Evolutionary conservation across 2,797 vertebrate species (phyloP), one percentile per base, ranked within the genome.

Genomic region (Chaunax sp.): DNA sequence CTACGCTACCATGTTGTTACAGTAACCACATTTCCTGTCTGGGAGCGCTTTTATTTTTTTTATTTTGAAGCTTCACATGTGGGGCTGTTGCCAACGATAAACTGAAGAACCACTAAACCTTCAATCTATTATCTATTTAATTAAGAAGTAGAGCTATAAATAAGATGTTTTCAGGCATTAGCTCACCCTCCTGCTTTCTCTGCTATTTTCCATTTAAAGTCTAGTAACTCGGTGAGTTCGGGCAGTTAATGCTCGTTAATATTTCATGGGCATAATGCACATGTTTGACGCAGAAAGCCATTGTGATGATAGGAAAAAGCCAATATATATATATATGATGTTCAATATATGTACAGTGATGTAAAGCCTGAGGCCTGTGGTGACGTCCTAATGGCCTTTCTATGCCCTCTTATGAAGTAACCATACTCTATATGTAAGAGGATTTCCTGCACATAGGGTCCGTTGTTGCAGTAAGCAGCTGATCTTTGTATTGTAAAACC

Each of bases 1-100:
- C 19, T 14, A 18, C 11, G 54, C 64, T 68, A 52, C 52, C 10
- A 49, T 57, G 6, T 26, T 23, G 45, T n/a, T n/a, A n/a, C n/a
- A n/a, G n/a, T 65, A 83, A 91, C 88, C 89, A 82, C 87, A 78
- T 76, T 90, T 91, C 89, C 89, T 90, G 88, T 59, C 51, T 68
- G 37, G 50, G 52, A 49, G 70, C 2, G 4, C 52, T 70, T 67
- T 64, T n/a, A n/a, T 20, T 37, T 64, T 71, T 59, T 50, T 58
- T 18, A 5, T 69, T 53, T 68, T 64, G 56, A 75, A 61, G 62
- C 52, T 45, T 61, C 41, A 67, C 76, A 83, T 69, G 74, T 77
- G 81, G 67, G 60, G 19, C 22, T 58, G 38, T 11, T 38, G 56
- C 71, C 70, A 64, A 68, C 40, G 16, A 10, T 1, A 66, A 15